These are phyloP conservation scores for Lumbricus terrestris DNA, from an alignment of 2,888 invertebrate genomes.

Conservation along the genomic window DNA sequence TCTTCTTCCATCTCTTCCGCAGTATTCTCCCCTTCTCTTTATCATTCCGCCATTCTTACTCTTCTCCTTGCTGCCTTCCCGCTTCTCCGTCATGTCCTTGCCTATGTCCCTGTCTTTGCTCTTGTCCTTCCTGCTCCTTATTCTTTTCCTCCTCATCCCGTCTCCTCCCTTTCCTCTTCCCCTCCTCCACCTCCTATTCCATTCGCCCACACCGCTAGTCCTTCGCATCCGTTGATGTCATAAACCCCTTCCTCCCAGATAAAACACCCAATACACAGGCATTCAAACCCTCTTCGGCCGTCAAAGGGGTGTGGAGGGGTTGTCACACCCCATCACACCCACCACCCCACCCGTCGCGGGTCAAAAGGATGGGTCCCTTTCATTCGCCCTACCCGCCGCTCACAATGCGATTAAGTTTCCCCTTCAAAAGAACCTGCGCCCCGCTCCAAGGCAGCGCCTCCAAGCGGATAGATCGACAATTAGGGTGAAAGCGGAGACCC, in stretches of 20 bases:
- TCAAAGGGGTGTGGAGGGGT: background rate
- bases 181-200: too few relatives aligned
- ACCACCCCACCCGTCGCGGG: background rate
- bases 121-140: too few relatives aligned
- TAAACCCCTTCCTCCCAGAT: too few relatives aligned
- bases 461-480: background rate
- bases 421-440: background rate
- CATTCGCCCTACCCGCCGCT: background rate
- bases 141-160: too few relatives aligned
- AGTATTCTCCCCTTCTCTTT: background rate
- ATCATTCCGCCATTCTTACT: too few relatives aligned
- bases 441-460: background rate
- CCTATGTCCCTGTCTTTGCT: too few relatives aligned
- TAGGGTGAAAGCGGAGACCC: background rate
- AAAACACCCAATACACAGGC: too few relatives aligned
- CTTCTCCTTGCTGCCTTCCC: too few relatives aligned
- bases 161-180: too few relatives aligned
- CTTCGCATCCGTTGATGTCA: too few relatives aligned
- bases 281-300: background rate
- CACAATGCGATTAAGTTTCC: background rate
- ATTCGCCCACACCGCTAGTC: too few relatives aligned
- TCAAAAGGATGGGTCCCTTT: background rate
- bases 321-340: background rate
- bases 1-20: background rate
- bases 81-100: background rate